phyloP scores from a whole-genome alignment of 2,888 invertebrate species.

The Hoplodrina ambigua region DNA sequence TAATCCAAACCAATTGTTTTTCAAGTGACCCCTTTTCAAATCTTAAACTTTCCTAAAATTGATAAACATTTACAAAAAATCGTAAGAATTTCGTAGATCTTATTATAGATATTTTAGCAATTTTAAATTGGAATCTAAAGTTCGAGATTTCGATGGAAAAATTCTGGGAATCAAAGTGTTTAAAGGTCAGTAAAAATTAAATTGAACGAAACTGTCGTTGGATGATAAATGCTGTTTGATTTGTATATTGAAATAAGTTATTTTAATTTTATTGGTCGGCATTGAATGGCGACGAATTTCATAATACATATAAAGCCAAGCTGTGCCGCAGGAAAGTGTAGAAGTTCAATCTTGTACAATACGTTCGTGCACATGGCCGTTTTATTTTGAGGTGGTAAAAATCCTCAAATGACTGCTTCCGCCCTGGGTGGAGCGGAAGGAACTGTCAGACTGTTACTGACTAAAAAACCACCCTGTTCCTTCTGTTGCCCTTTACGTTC shows the following conservation, averaged over 20 bases:
- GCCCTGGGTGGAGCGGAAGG: too few relatives aligned
- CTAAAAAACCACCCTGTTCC: too few relatives aligned
- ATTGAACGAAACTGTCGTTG: slow-evolving; percentile 37
- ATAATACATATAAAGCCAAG: background rate
- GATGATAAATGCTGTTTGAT: slow-evolving; percentile 58
- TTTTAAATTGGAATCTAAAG: slow-evolving; percentile 37
- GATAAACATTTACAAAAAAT: background rate
- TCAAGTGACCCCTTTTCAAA: background rate
- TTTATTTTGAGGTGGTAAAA: too few relatives aligned
- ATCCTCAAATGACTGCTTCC: too few relatives aligned
- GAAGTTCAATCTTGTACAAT: background rate
- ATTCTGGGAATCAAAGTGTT: background rate
- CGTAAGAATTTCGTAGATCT: background rate
- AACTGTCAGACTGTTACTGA: too few relatives aligned
- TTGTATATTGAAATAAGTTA: slow-evolving; percentile 49
- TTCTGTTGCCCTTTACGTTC: too few relatives aligned
- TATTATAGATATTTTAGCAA: slow-evolving; percentile 11
- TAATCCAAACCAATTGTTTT: background rate
- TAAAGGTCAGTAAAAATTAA: slow-evolving; percentile 31
- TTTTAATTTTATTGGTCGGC: slow-evolving; percentile 14
- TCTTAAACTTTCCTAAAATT: background rate
- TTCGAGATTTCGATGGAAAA: background rate
- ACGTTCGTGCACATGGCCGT: background rate
- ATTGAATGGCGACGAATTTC: background rate
- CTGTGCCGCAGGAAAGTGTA: background rate